Evolutionary conservation across 2,888 invertebrate species (phyloP).

Genomic region (Blomia tropicalis): DNA sequence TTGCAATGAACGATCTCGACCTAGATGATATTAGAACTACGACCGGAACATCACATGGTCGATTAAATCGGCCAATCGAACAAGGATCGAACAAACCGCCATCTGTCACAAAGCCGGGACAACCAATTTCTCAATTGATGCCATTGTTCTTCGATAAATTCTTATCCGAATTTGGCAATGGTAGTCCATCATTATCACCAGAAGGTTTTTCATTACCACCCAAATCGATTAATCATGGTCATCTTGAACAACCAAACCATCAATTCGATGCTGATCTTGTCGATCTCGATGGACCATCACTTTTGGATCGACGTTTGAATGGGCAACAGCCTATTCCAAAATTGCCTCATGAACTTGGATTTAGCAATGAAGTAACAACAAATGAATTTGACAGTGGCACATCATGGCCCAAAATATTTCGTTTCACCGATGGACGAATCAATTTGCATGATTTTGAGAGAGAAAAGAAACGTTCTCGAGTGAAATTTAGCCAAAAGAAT

Average conservation of each 20-base stretch:
- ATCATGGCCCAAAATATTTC: constrained; percentile 27
- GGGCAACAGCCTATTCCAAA: neutral
- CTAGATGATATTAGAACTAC: neutral
- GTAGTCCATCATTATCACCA: neutral
- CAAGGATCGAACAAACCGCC: neutral
- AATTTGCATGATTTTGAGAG: constrained; percentile 27
- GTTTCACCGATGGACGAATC: constrained; percentile 26
- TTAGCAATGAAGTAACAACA: constrained; percentile 5
- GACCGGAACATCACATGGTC: neutral
- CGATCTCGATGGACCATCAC: neutral
- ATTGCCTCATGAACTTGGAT: neutral
- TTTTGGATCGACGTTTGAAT: neutral
- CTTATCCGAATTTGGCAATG: neutral
- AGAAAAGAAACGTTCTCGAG: constrained; percentile 25
- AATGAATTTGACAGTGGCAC: neutral
- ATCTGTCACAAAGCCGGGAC: neutral
- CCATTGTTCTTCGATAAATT: constrained; percentile 12
- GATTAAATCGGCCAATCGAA: neutral
- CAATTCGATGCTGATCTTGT: constrained; percentile 3
- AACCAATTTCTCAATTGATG: constrained; percentile 5
- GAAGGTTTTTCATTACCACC: constrained; percentile 10
- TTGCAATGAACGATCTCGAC: constrained; percentile 9
- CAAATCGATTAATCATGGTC: neutral
- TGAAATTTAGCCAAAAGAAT: constrained; percentile 19
- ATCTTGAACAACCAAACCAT: neutral